Percentiles rank a stretch among this genome's conserved stretches.
These are phyloP conservation scores for Pteria penguin DNA, from an alignment of 2,888 invertebrate species.

Conservation along the genomic window DNA sequence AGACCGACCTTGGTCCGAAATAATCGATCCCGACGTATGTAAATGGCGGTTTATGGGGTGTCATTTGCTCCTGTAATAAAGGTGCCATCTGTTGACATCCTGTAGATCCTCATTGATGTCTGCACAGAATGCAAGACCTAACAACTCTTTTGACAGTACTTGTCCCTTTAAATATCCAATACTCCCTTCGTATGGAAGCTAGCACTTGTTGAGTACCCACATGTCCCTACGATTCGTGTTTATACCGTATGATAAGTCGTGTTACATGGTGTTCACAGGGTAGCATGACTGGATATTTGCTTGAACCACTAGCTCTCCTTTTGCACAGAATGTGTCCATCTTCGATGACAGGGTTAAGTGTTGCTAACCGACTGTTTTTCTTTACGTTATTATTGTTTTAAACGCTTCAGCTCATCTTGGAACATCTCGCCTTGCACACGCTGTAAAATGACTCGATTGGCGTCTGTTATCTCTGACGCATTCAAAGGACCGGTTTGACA, in stretches of 20 bases:
- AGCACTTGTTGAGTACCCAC: too few relatives aligned
- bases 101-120: conserved; percentile 23
- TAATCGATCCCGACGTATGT: conserved; percentile 48
- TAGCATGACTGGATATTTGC: conserved; percentile 37
- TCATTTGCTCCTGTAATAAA: conserved; percentile 3
- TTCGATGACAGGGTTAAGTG: not conserved
- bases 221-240: conserved; percentile 36
- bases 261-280: conserved; percentile 36
- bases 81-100: conserved; percentile 17
- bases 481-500: too few relatives aligned
- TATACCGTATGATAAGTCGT: conserved; percentile 27
- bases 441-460: too few relatives aligned
- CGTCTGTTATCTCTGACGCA: too few relatives aligned
- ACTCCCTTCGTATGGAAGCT: too few relatives aligned
- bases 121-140: too few relatives aligned
- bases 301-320: not conserved
- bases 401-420: not conserved
- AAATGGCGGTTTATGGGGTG: conserved; percentile 41
- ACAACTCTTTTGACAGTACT: too few relatives aligned
- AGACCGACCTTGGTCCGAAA: conserved; percentile 52
- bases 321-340: too few relatives aligned
- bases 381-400: too few relatives aligned
- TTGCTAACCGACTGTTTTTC: too few relatives aligned
- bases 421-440: not conserved
- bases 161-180: too few relatives aligned